A percentile compares a stretch with the other conserved stretches of the same genome.
These are phyloP conservation scores for Stegastes partitus DNA, from an alignment of 2,113 vertebrate species.

Conservation along the genomic window DNA sequence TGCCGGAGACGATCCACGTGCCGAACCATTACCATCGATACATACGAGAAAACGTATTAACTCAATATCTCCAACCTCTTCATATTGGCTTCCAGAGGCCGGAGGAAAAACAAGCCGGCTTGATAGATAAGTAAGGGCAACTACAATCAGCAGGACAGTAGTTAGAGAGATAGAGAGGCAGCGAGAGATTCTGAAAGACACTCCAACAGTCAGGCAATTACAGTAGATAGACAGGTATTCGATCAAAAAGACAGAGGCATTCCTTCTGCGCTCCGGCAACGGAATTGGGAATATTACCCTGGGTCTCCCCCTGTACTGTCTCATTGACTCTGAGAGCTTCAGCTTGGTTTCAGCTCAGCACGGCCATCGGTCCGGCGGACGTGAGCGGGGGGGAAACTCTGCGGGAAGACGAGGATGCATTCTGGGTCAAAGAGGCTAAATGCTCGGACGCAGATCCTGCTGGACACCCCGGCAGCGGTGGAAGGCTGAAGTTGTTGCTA, in stretches of 20 bases:
- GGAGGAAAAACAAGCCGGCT: background rate
- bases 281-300: slow-evolving; percentile 34
- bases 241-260: slow-evolving; percentile 37
- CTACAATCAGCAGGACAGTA: slow-evolving; percentile 14
- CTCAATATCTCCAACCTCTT: slow-evolving; percentile 1
- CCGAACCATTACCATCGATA: slow-evolving; percentile 17
- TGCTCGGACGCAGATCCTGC: slow-evolving; percentile 33
- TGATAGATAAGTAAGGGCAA: slow-evolving; percentile 1
- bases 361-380: slow-evolving; percentile 46
- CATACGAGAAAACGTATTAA: slow-evolving; percentile 6
- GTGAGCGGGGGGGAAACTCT: slow-evolving; percentile 45
- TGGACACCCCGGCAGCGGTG: slow-evolving; percentile 24
- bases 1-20: slow-evolving; percentile 22
- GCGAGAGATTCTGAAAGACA: slow-evolving; percentile 27
- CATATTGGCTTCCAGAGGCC: background rate
- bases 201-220: slow-evolving; percentile 35
- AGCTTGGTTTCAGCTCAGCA: slow-evolving; percentile 46
- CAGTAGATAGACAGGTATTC: slow-evolving; percentile 46
- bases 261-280: slow-evolving; percentile 9
- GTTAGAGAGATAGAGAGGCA: slow-evolving; percentile 20
- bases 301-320: slow-evolving; percentile 26
- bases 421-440: slow-evolving; percentile 68
- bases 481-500: slow-evolving; percentile 25
- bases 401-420: slow-evolving; percentile 50
- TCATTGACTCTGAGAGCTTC: slow-evolving; percentile 60